These are phyloP conservation scores for Silurus asotus DNA, from an alignment of 2,113 vertebrate genomes.

Conservation along the genomic window DNA sequence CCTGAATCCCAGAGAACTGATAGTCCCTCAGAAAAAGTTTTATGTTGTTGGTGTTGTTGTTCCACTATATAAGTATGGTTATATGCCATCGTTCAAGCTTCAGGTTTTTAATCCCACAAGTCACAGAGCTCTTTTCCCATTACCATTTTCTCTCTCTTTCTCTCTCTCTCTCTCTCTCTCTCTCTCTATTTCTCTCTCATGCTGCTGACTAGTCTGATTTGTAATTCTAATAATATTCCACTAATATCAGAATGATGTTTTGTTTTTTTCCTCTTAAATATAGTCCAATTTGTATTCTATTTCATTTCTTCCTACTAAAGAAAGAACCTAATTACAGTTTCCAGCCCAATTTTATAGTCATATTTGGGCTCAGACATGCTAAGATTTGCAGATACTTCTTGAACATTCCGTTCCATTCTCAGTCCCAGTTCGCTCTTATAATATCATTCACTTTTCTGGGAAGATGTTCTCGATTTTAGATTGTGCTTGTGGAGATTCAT, in stretches of 20 bases:
- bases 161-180: conserved; percentile 57
- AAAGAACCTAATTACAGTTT: conserved; percentile 16
- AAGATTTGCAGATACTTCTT: too few relatives aligned
- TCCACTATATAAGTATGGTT: conserved; percentile 28
- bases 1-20: not conserved
- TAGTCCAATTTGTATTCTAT: conserved; percentile 61
- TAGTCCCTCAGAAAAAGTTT: not conserved
- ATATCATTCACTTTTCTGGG: too few relatives aligned
- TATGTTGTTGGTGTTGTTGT: not conserved
- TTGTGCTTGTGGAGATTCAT: too few relatives aligned
- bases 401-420: too few relatives aligned
- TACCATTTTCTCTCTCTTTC: conserved; percentile 50
- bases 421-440: too few relatives aligned
- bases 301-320: conserved; percentile 20
- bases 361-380: too few relatives aligned
- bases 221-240: conserved; percentile 62
- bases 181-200: conserved; percentile 44
- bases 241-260: conserved; percentile 59
- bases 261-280: conserved; percentile 51
- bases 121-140: conserved; percentile 53
- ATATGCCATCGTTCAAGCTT: conserved; percentile 46
- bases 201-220: conserved; percentile 61
- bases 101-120: conserved; percentile 62
- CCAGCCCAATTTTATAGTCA: not conserved
- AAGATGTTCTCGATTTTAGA: too few relatives aligned